Evolutionary conservation across 2,888 invertebrate species (phyloP).

Genomic region (Agrilus mali): DNA sequence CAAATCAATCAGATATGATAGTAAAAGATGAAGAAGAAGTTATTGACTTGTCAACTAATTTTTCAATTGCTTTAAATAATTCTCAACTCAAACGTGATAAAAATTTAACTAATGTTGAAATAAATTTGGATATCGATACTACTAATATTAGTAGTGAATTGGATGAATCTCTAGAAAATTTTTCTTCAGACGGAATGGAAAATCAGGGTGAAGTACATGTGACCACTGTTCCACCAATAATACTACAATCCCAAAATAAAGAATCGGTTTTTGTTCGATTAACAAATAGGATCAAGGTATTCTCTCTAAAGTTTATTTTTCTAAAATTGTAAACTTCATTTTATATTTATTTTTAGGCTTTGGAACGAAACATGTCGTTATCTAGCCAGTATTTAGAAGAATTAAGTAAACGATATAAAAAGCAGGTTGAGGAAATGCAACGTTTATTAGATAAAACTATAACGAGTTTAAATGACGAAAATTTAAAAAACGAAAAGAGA

Average conservation of each 20-base stretch:
- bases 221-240: slow-evolving; percentile 24
- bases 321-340: slow-evolving; percentile 7
- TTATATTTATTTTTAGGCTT: slow-evolving; percentile 42
- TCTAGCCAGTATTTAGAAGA: slow-evolving; percentile 95
- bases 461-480: slow-evolving; percentile 57
- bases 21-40: no score
- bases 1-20: no score
- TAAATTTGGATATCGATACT: background rate
- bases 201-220: slow-evolving; percentile 1
- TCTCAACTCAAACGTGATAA: background rate
- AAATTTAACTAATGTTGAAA: background rate
- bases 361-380: slow-evolving; percentile 94
- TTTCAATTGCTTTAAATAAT: background rate
- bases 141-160: no score
- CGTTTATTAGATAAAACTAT: slow-evolving; percentile 69
- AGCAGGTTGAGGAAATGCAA: slow-evolving; percentile 93
- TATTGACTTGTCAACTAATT: no score
- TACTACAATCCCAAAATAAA: slow-evolving; percentile 49
- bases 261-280: slow-evolving; percentile 94
- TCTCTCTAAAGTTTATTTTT: slow-evolving; percentile 13
- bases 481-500: slow-evolving; percentile 63
- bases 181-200: no score
- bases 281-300: slow-evolving; percentile 88
- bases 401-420: slow-evolving; percentile 86
- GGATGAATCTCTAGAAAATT: no score